These are phyloP conservation scores for Gymnopithys bicolor DNA, from an alignment of 2,797 vertebrate genomes.

Conservation along the genomic window DNA sequence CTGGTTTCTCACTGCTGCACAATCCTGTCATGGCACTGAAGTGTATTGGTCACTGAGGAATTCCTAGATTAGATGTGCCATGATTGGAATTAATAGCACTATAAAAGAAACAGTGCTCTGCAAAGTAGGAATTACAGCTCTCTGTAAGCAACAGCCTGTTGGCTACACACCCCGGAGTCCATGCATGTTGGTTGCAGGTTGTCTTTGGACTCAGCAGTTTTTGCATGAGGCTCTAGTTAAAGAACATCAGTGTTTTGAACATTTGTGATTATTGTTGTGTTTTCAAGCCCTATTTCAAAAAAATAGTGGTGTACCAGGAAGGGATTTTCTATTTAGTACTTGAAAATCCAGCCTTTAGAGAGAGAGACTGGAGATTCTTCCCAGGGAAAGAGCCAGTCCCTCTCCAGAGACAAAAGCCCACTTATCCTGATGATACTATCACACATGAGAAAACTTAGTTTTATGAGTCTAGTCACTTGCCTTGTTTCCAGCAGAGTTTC, in stretches of 20 bases:
- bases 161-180: background rate
- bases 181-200: background rate
- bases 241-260: background rate
- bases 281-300: background rate
- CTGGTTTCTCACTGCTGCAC: background rate
- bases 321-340: background rate
- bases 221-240: background rate
- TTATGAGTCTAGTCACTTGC: rapidly evolving
- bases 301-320: background rate
- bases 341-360: background rate
- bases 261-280: background rate
- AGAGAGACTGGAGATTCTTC: background rate
- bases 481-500: background rate
- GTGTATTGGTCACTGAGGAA: background rate
- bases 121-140: background rate
- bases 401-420: background rate
- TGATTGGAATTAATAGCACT: background rate
- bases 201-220: background rate
- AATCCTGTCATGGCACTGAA: background rate
- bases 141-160: background rate
- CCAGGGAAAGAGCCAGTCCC: background rate
- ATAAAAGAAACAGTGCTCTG: background rate
- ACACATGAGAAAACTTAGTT: background rate
- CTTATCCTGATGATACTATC: background rate
- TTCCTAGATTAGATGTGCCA: constrained; percentile 18